Evolutionary conservation across 2,113 vertebrate species (phyloP), one percentile per base, ranked within the genome.

Genomic region (Perca schrenkii): DNA sequence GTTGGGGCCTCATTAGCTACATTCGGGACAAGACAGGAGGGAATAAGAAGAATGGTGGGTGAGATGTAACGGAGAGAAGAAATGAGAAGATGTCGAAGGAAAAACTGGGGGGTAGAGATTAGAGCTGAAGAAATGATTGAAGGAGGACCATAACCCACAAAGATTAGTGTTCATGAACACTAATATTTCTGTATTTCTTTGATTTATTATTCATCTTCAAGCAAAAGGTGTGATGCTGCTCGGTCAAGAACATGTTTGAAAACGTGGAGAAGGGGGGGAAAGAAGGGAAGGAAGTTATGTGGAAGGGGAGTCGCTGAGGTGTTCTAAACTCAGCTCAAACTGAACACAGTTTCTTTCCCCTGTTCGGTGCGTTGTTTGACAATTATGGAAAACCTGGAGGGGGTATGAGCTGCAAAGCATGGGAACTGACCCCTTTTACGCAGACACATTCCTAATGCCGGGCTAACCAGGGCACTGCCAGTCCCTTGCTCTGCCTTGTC

Each of bases 1-100:
- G 82, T 76, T 25, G 50, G 67, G 60, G 83, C 78, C 89, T 94
- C 87, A 88, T 90, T 91, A 89, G 80, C 78, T 71, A 61, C 79
- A 80, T 49, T 77, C 52, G 50, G 79, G 83, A 73, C 71, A 72
- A 80, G 72, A 77, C 25, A 66, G 67, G 65, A 63, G 72, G 50
- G 60, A 76, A 58, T 46, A 22, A 25, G 65, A 49, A 52, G 13
- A 50, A 40, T 16, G 63, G 56, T 40, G 63, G 17, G 76, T 58
- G 46, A 82, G 72, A 57, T 25, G 52, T 49, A 67, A 60, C 65
- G 21, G 34, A 69, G 25, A 57, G 40, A 34, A 22, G 21, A 74
- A 73, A 74, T 2, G 19, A 73, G 22, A 19, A 31, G 58, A 52
- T 49, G 71, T 56, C n/a, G 21, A 77, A 19, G 57, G 19, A 57